Conservation (phyloP, 2,797 vertebrate genomes). For the Danio albolineatus region DNA sequence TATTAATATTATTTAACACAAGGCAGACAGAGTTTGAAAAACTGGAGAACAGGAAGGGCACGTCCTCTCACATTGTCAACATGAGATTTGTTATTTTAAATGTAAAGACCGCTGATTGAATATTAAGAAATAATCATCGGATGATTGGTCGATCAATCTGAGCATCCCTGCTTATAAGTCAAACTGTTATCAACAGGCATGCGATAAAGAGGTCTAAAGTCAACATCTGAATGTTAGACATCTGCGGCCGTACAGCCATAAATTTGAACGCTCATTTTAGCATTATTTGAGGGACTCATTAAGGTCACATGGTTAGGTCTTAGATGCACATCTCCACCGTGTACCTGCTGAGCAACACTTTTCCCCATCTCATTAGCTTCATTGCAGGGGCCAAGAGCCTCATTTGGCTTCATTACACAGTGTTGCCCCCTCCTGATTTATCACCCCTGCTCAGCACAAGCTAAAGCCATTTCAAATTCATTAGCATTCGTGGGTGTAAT, state of each 20-base stretch:
- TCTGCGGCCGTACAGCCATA: slow-evolving; percentile 18
- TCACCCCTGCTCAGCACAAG: slow-evolving; percentile 66
- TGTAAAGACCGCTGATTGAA: too few species aligned
- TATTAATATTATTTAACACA: too few species aligned
- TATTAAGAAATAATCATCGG: too few species aligned
- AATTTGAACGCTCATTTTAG: slow-evolving; percentile 23
- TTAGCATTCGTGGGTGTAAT: slow-evolving; percentile 67
- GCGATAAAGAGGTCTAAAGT: background rate
- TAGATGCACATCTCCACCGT: slow-evolving; percentile 30
- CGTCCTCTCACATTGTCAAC: too few species aligned
- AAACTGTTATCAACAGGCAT: slow-evolving; percentile 6
- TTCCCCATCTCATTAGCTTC: slow-evolving; percentile 72
- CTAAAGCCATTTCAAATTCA: slow-evolving; percentile 70
- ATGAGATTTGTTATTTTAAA: too few species aligned
- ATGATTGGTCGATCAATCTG: too few species aligned
- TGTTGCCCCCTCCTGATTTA: slow-evolving; percentile 61
- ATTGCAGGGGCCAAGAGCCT: slow-evolving; percentile 68
- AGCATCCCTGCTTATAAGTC: too few species aligned
- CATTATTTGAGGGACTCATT: slow-evolving; percentile 38
- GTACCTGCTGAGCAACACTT: slow-evolving; percentile 57
- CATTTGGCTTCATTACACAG: slow-evolving; percentile 77
- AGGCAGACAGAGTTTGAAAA: too few species aligned
- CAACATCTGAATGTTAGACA: slow-evolving; percentile 20
- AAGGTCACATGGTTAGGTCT: slow-evolving; percentile 48
- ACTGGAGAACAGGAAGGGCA: too few species aligned